Percentiles rank a stretch among this genome's conserved stretches.
Conservation (phyloP, 2,113 vertebrate genomes). For the Cercopithecus mona region DNA sequence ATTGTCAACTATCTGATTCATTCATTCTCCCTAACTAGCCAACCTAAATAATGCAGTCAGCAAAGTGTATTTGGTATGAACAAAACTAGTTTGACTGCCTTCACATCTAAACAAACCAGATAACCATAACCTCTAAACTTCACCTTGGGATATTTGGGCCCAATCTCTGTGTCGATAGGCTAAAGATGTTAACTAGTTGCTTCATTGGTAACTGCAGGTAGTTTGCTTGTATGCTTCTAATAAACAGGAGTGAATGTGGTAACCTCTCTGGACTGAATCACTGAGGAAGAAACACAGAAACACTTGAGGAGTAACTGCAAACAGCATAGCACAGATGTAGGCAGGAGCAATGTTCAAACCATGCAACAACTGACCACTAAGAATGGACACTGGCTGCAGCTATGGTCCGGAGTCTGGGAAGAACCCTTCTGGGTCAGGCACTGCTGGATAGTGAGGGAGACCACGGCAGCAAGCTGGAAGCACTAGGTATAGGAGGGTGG, state of each 20-base stretch:
- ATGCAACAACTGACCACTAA: neutral
- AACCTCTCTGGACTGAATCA: neutral
- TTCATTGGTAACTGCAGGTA: neutral
- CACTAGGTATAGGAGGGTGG: fast-evolving
- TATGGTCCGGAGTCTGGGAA: neutral
- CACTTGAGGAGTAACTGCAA: neutral
- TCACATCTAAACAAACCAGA: neutral
- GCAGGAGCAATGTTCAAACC: neutral
- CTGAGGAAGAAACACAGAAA: neutral
- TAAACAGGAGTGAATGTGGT: neutral
- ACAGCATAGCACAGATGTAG: neutral
- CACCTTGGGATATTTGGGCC: neutral
- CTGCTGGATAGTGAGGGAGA: neutral
- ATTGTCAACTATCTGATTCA: neutral
- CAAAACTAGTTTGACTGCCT: neutral
- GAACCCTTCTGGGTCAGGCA: neutral
- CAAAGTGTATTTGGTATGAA: neutral
- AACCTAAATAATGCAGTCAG: slow-evolving; percentile 12
- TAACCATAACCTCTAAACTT: neutral
- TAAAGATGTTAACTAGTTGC: neutral
- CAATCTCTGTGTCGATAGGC: neutral
- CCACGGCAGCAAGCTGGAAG: neutral
- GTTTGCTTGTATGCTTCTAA: neutral
- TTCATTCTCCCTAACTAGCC: neutral
- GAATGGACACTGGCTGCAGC: neutral